Base-by-base conservation (phyloP, 1,140 invertebrate genomes). In the Drosophila melanica region DNA sequence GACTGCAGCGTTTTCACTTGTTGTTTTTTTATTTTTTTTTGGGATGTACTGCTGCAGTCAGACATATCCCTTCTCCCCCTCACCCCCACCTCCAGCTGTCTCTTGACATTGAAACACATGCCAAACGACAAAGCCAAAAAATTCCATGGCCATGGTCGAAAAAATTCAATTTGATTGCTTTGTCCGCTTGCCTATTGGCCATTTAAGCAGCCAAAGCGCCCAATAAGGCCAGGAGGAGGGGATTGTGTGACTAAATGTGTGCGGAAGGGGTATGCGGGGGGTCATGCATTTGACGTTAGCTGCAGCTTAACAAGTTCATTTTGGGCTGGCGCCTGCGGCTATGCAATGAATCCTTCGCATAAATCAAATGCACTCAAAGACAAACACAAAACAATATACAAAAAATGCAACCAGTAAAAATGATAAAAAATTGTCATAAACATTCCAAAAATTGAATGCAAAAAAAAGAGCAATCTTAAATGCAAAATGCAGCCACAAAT, bases 281-380 rank as follows among this genome's bases (percentile, higher is more conserved):
- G 30, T 14, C 16, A 60, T 20, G 30, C 47, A 30, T 30, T 30
- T 50, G 47, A 11, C 47, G 47, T 30, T 50, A 18, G 41, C 65
- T 48, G 74, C 81, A 78, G 81, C 82, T 81, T 86, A 86, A 86
- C 82, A 87, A 79, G 55, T 86, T 87, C 70, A 86, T 87, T 86
- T 78, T 42, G 62, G 62, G 35, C 69, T 47, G 30, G 6, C 14
- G 47, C 39, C 57, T 37, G 65, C 53, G 64, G 59, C 42, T 42
- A 62, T 41, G 55, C 58, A 71, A 51, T 50, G 58, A 16, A 55
- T 7, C 16, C 39, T 58, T 20, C n/a, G 57, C 75, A 86, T 86
- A 86, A 86, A 86, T 86, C 81, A 86, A 86, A 50, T 14, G 45
- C 55, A 64, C 41, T 60, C 72, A 64, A 77, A 77, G 45, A 47